Percentiles rank a stretch among this genome's conserved stretches.
Conservation (phyloP, 1,140 invertebrate genomes). For the Drosophila bocki region DNA sequence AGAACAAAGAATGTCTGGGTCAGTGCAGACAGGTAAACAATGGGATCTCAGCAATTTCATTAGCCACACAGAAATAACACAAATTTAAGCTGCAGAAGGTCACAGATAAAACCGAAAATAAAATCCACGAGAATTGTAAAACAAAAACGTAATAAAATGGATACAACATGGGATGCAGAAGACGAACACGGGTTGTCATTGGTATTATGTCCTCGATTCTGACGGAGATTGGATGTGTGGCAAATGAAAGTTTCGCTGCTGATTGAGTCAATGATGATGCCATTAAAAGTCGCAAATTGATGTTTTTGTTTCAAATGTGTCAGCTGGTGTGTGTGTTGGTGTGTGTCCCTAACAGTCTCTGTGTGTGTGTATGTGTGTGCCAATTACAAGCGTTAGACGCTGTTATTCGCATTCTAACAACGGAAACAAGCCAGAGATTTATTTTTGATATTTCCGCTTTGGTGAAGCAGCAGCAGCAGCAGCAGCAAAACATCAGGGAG, state of each 20-base stretch:
- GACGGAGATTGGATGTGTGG: slow-evolving; percentile 51
- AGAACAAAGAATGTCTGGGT: slow-evolving; percentile 29
- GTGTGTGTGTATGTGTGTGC: slow-evolving; percentile 46
- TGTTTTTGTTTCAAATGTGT: slow-evolving; percentile 76
- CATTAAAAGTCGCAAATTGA: slow-evolving; percentile 82
- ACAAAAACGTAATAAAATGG: slow-evolving; percentile 17
- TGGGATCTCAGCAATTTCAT: slow-evolving; percentile 31
- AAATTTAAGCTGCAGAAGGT: slow-evolving; percentile 3
- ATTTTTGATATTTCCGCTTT: slow-evolving; percentile 84
- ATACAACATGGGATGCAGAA: slow-evolving; percentile 21
- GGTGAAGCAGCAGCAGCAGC: slow-evolving; percentile 54
- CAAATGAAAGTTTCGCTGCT: slow-evolving; percentile 73
- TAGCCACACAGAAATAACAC: slow-evolving; percentile 18
- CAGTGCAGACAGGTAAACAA: slow-evolving; percentile 39
- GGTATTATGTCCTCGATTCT: slow-evolving; percentile 20
- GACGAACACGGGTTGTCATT: slow-evolving; percentile 23
- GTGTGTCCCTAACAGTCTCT: slow-evolving; percentile 1
- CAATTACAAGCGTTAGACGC: slow-evolving; percentile 74
- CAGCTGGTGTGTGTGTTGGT: slow-evolving; percentile 9
- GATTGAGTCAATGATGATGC: slow-evolving; percentile 82
- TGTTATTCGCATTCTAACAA: slow-evolving; percentile 72
- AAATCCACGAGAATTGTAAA: slow-evolving; percentile 23
- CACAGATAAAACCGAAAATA: slow-evolving; percentile 8
- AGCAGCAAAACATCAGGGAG: slow-evolving; percentile 45
- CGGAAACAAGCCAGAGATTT: slow-evolving; percentile 80